Evolutionary conservation across 2,113 vertebrate species (phyloP), one percentile per base, ranked within the genome.

Genomic region (Ceyx margarethae): DNA sequence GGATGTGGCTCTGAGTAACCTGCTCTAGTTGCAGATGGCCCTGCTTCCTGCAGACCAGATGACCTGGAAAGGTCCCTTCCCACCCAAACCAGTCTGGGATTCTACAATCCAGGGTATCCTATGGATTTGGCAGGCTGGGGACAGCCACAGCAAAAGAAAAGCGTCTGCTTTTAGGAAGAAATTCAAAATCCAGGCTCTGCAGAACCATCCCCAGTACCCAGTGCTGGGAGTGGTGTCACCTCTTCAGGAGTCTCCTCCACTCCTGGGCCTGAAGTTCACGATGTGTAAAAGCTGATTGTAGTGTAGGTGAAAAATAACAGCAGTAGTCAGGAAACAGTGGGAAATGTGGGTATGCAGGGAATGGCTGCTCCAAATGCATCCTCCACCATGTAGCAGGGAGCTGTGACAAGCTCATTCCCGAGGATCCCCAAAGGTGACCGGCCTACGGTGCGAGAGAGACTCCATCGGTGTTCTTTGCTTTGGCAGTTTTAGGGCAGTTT

Each of bases 251-350:
- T 23, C 25, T 58, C 26, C 31, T 74, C 68, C 3, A 1, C 35
- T 53, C 33, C 42, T 1, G 0, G 19, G 13, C 17, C 28, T 0
- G 10, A 2, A 1, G 4, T n/a, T 64, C 35, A 0, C 0, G 1
- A 15, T 66, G 29, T 3, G 1, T 13, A 25, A 45, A 45, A 11
- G 7, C 35, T 21, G 77, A 15, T 15, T 16, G n/a, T 20, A 56
- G 50, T 0, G 7, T 31, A 2, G 1, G 0, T 26, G 9, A 67
- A 56, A 40, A 54, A 21, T 4, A 19, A 5, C 3, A 76, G 62
- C 45, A 37, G 57, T 26, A 66, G n/a, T 11, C 15, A 20, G 23
- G 20, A 19, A 45, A 23, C 0, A 3, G 5, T 10, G 25, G 31
- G 13, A 53, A 72, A 25, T 5, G 67, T 60, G 77, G 45, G 80